Evolutionary conservation across 2,888 invertebrate species (phyloP).

Genomic region (Pristionchus arcanus): DNA sequence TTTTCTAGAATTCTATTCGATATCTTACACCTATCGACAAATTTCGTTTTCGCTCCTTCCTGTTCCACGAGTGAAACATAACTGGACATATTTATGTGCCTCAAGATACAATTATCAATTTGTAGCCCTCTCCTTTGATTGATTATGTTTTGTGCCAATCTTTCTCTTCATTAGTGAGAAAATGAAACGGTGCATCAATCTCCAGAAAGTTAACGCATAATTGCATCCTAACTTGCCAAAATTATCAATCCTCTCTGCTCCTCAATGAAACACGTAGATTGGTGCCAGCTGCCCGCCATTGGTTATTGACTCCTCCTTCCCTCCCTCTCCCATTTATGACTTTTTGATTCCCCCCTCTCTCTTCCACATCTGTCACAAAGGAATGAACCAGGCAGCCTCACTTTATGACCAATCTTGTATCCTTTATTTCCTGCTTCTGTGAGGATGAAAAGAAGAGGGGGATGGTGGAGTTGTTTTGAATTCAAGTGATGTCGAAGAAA

Average conservation of each 20-base stretch:
- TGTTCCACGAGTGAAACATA: background rate
- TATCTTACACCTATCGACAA: too few relatives aligned
- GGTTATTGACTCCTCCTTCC: constrained; percentile 41
- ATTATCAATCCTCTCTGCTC: background rate
- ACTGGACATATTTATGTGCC: too few relatives aligned
- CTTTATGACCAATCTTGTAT: constrained; percentile 46
- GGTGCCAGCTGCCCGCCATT: constrained; percentile 48
- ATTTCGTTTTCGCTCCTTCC: background rate
- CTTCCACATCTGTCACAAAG: constrained; percentile 36
- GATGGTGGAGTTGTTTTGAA: background rate
- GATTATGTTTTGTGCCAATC: too few relatives aligned
- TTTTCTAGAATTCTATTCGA: too few relatives aligned
- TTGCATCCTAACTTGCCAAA: background rate
- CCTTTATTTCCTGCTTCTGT: background rate
- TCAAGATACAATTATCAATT: too few relatives aligned
- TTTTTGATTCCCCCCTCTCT: constrained; percentile 28
- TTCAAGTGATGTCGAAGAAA: background rate
- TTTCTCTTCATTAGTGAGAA: too few relatives aligned
- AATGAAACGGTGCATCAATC: too few relatives aligned
- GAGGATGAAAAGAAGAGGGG: background rate
- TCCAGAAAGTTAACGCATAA: too few relatives aligned
- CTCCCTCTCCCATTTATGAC: constrained; percentile 12
- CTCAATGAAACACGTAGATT: background rate
- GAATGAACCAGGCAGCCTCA: background rate
- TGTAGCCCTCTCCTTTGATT: too few relatives aligned